Conservation (phyloP, 2,797 vertebrate species). For the Trachurus trachurus region DNA sequence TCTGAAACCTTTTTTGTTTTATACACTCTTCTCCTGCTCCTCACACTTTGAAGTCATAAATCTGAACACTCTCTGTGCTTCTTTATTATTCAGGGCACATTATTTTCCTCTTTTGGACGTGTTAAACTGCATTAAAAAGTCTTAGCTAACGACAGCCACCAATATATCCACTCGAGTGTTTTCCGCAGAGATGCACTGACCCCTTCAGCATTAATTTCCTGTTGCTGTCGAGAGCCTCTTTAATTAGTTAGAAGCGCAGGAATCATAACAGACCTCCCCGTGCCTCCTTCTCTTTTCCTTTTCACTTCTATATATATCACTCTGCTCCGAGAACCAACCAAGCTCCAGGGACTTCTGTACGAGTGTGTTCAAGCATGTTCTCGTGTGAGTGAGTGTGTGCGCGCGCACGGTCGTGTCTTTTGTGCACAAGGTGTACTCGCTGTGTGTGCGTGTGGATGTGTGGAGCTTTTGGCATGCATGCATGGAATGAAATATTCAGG, state of each 20-base stretch:
- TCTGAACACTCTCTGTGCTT: background rate
- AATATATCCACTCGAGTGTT: conserved; percentile 24
- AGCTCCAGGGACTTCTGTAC: conserved; percentile 64
- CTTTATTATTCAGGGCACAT: conserved; percentile 4
- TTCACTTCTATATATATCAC: conserved; percentile 76
- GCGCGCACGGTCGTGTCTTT: conserved; percentile 24
- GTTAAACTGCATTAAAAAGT: conserved; percentile 25
- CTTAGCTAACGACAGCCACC: conserved; percentile 18
- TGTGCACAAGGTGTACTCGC: conserved; percentile 33
- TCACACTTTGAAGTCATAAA: background rate
- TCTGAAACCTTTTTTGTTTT: background rate
- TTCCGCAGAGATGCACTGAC: conserved; percentile 44
- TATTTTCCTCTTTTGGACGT: conserved; percentile 23
- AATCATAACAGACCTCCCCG: conserved; percentile 68
- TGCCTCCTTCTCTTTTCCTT: conserved; percentile 19
- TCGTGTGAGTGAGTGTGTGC: conserved; percentile 22
- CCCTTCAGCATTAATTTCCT: conserved; percentile 63
- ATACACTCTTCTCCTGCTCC: background rate
- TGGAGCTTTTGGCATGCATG: conserved; percentile 59
- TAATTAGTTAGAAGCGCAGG: conserved; percentile 76
- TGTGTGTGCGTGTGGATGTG: conserved; percentile 35
- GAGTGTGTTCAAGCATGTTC: conserved; percentile 60
- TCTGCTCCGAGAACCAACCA: conserved; percentile 39
- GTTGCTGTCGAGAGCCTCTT: conserved; percentile 70
- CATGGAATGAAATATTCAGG: conserved; percentile 82